Evolutionary conservation across 2,113 vertebrate genomes (phyloP).

Genomic region (Halichoeres trimaculatus): DNA sequence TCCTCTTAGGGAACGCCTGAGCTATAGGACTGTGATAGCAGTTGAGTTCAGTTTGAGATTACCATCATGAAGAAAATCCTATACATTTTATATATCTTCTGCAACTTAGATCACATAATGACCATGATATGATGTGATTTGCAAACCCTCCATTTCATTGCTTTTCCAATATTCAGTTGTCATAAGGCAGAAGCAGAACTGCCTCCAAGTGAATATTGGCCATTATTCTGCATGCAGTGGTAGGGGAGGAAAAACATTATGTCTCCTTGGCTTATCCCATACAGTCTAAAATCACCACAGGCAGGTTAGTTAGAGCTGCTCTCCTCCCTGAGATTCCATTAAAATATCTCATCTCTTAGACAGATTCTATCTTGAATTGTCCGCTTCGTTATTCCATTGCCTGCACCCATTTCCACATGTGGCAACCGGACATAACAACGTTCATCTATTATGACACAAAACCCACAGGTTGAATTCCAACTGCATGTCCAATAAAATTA

Average conservation of each 20-base stretch:
- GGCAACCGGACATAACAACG: slow-evolving; percentile 28
- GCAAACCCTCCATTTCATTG: slow-evolving; percentile 63
- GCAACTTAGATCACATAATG: slow-evolving; percentile 50
- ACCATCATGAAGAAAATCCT: neutral
- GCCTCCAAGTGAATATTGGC: slow-evolving; percentile 65
- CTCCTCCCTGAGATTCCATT: slow-evolving; percentile 43
- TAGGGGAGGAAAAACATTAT: slow-evolving; percentile 58
- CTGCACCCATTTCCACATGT: slow-evolving; percentile 41
- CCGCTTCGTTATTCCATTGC: slow-evolving; percentile 40
- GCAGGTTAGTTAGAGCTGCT: slow-evolving; percentile 57
- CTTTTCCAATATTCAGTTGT: slow-evolving; percentile 66
- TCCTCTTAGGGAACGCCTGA: too few species aligned
- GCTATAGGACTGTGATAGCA: neutral
- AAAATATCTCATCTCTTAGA: slow-evolving; percentile 52
- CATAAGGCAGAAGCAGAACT: slow-evolving; percentile 51
- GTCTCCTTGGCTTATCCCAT: slow-evolving; percentile 62
- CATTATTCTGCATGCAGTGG: slow-evolving; percentile 45
- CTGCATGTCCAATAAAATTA: slow-evolving; percentile 52
- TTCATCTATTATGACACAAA: slow-evolving; percentile 41
- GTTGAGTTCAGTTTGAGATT: neutral
- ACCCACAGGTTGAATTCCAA: slow-evolving; percentile 53
- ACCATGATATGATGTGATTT: slow-evolving; percentile 59
- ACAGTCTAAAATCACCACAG: slow-evolving; percentile 56
- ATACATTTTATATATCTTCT: slow-evolving; percentile 46
- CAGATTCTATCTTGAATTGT: slow-evolving; percentile 43